These are phyloP conservation scores for Amblyopsis hoosieri DNA, from an alignment of 2,797 vertebrate species.

Conservation along the genomic window DNA sequence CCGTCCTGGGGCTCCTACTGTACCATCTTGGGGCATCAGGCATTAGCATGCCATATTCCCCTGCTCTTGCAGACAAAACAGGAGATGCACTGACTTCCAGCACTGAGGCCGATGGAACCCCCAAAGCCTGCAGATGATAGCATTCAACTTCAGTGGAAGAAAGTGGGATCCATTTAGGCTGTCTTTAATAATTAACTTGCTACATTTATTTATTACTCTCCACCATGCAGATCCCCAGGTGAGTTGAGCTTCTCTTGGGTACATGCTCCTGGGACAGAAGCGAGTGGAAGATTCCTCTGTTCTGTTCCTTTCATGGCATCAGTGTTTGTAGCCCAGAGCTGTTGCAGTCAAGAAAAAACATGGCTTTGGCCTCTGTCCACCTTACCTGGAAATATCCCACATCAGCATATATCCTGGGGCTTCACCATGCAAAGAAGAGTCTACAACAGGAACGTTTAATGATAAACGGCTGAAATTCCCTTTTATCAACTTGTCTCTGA, in stretches of 20 bases:
- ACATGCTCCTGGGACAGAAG: constrained; percentile 49
- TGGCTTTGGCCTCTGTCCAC: constrained; percentile 73
- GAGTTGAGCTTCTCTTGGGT: constrained; percentile 68
- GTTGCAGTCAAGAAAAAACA: constrained; percentile 58
- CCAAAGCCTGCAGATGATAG: constrained; percentile 60
- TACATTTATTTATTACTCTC: constrained; percentile 73
- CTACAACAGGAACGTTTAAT: not conserved
- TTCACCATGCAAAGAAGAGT: constrained; percentile 46
- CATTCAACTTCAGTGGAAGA: constrained; percentile 56
- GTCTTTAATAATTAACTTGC: constrained; percentile 78
- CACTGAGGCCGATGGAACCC: constrained; percentile 43
- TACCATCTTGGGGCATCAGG: too few relatives aligned
- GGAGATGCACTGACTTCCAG: constrained; percentile 56
- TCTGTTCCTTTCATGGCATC: constrained; percentile 33
- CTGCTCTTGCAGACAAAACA: constrained; percentile 55
- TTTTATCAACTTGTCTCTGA: too few relatives aligned
- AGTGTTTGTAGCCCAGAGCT: constrained; percentile 70
- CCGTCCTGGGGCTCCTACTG: too few relatives aligned
- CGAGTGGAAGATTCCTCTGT: constrained; percentile 57
- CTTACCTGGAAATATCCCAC: constrained; percentile 63
- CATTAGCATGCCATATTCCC: too few relatives aligned
- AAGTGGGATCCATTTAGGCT: constrained; percentile 64
- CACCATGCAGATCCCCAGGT: constrained; percentile 69
- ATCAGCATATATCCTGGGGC: constrained; percentile 70
- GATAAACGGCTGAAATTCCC: too few relatives aligned